Evolutionary conservation across 2,113 vertebrate species (phyloP), one percentile per base, ranked within the genome.

Genomic region (Rafetus swinhoei): DNA sequence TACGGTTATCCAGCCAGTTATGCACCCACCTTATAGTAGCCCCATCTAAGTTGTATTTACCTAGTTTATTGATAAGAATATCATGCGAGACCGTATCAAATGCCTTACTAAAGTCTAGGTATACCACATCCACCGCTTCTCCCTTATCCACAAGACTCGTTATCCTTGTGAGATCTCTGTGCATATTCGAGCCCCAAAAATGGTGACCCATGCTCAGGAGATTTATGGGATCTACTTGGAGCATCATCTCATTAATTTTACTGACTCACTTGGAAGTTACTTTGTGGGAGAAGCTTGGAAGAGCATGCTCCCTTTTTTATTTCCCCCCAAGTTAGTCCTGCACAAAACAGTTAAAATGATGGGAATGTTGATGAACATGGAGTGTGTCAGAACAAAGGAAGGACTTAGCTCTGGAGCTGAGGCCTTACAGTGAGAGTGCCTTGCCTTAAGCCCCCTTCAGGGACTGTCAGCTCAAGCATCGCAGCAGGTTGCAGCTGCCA

Each of bases 381-480:
- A 16, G 32, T 35, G n/a, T 2, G 11, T 77, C 39, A 50, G 39
- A 77, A 77, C 39, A 77, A 77, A 77, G 22, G 21, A 77, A 77
- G 35, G 24, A 77, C 11, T 77, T 77, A 14, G 72, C 22, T 76
- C 65, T 29, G 32, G 16, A 72, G 65, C 7, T 35, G n/a, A 35
- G 16, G n/a, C 3, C 55, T n/a, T 29, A 83, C 79, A 69, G 39
- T 72, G 79, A 79, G 55, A 92, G 82, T 1, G 24, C 0, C 0
- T 15, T 50, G n/a, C 15, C 45, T 77, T 25, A 80, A 16, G 52
- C 4, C 86, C 15, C 53, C 10, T 92, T 53, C 59, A 11, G 0
- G 10, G 52, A 39, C 10, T 39, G 22, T 10, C 8, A 54, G 62
- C 39, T 84, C 18, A 39, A 27, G 9, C 76, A 76, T 57, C 45